These are phyloP conservation scores for Platyrinchus mystaceus DNA, from an alignment of 2,797 vertebrate species.

Conservation along the genomic window DNA sequence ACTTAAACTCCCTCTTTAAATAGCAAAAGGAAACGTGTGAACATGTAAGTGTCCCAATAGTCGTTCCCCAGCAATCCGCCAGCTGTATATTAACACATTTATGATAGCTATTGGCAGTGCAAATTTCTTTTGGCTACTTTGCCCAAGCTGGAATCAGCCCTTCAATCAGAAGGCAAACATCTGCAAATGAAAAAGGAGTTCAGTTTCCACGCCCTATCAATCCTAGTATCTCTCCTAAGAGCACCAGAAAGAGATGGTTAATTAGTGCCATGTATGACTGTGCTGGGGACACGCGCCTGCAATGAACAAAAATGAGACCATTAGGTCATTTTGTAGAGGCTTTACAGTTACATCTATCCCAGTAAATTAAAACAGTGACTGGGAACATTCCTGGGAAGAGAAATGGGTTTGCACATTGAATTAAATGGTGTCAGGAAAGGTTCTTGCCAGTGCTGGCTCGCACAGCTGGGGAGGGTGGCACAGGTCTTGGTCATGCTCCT, in stretches of 20 bases:
- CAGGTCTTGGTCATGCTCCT: not conserved
- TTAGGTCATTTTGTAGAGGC: not conserved
- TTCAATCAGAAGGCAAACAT: not conserved
- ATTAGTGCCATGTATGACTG: not conserved
- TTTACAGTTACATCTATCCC: not conserved
- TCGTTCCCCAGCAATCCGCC: not conserved
- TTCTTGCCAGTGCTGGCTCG: not conserved
- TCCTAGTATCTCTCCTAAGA: not conserved
- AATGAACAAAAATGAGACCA: not conserved
- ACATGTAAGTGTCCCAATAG: not conserved
- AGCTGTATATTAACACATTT: not conserved
- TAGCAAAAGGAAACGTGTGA: not conserved
- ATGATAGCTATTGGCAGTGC: not conserved
- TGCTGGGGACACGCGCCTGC: not conserved
- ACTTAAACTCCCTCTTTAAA: not conserved
- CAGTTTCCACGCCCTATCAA: not conserved
- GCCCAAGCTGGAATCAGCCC: not conserved
- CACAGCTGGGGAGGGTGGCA: rapidly evolving
- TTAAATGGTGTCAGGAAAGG: not conserved
- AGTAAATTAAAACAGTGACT: not conserved
- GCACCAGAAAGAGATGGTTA: not conserved
- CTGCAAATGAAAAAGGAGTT: not conserved
- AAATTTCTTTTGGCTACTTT: slow-evolving; percentile 15
- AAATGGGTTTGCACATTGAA: not conserved
- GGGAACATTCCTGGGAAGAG: not conserved